Base-by-base conservation (phyloP, 2,113 vertebrate genomes). In the Pithys albifrons region DNA sequence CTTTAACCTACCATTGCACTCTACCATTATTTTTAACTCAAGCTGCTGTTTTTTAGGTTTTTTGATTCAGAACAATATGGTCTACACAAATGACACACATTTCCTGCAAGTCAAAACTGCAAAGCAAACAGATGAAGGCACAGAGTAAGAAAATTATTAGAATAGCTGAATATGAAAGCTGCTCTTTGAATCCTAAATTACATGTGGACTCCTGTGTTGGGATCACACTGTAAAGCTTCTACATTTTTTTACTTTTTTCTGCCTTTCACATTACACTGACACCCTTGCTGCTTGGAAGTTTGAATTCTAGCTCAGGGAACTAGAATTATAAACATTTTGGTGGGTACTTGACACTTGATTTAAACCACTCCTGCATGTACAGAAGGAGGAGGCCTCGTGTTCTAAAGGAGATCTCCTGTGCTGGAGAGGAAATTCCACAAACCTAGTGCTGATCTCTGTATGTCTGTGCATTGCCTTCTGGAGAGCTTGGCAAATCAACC, bases 61-160 rank as follows among this genome's bases (percentile, higher is more conserved):
- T 85, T 62, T 7, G 76, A 75, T 67, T 88, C 78, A 74, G 58
- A 62, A 89, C 61, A 88, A 84, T 87, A 89, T 71, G 39, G 69
- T 70, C 45, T 70, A 87, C 19, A 78, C 33, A 59, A 90, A 57
- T 37, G 49, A 90, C 35, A 90, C 88, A 64, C 49, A 65, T 52
- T 88, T 92, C 64, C 72, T 86, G 0, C 12, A 91, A 93, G 52
- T 85, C 41, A 88, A 66, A 94, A 75, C 28, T 65, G 70, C 52
- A 78, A 76, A 89, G 61, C 72, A 77, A 90, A 88, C 89, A 96
- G 81, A 91, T 74, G 78, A 85, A 95, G 62, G 71, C 37, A 74
- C 61, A 79, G 54, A 59, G 49, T 79, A 83, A 79, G 52, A 78
- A 87, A 77, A 69, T 12, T 74, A 92, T 59, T 19, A 57, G 48